phyloP scores from a whole-genome alignment of 2,113 vertebrate species.

The Aegithalos caudatus region DNA sequence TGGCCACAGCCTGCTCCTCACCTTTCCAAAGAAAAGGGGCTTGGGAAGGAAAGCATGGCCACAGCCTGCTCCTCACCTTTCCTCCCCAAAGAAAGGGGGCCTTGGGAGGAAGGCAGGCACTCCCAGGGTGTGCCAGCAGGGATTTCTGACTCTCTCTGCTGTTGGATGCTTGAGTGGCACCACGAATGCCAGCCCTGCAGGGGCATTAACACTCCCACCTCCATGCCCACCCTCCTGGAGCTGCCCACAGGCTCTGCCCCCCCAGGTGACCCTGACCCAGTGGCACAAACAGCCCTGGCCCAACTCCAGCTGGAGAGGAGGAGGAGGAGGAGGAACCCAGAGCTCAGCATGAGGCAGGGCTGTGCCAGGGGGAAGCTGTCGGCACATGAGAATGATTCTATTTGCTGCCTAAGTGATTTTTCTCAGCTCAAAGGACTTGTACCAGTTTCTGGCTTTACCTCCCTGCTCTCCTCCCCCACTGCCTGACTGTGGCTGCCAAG shows the following conservation, averaged over 20 bases:
- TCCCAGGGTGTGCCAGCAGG: not conserved
- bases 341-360: not conserved
- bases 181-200: accelerated
- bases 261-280: not conserved
- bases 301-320: not conserved
- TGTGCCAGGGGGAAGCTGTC: not conserved
- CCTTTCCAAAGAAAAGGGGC: not conserved
- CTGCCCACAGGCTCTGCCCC: not conserved
- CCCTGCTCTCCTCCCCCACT: not conserved
- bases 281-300: not conserved
- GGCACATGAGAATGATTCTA: not conserved
- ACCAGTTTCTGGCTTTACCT: not conserved
- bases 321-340: not conserved
- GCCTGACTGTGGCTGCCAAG: not conserved
- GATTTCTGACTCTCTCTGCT: not conserved
- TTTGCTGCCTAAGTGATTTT: not conserved
- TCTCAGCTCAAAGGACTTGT: not conserved
- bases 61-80: not conserved
- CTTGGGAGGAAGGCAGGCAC: not conserved
- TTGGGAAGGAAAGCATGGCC: not conserved
- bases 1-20: not conserved
- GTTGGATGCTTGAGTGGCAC: accelerated
- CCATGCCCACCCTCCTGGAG: not conserved
- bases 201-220: accelerated
- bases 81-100: not conserved